Evolutionary conservation across 2,113 vertebrate species (phyloP).

Genomic region (Mastomys natalensis): DNA sequence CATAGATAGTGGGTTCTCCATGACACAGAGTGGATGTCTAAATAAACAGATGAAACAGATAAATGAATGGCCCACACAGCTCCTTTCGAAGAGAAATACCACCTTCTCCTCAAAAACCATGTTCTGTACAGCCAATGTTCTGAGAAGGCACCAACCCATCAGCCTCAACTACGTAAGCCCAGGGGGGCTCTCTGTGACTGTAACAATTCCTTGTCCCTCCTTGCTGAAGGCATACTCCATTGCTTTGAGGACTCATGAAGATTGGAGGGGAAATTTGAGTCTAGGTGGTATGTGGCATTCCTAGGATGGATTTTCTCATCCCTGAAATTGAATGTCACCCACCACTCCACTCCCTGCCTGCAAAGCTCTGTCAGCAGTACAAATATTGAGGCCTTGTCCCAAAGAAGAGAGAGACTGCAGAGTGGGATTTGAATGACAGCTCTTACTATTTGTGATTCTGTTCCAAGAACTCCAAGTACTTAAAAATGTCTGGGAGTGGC

Average conservation of each 20-base stretch:
- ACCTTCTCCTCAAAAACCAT: constrained; percentile 53
- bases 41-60: constrained; percentile 7
- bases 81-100: constrained; percentile 52
- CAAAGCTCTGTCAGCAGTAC: not conserved
- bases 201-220: not conserved
- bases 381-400: not conserved
- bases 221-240: constrained; percentile 41
- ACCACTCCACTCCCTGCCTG: not conserved
- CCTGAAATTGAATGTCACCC: constrained; percentile 30
- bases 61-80: constrained; percentile 17
- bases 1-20: not conserved
- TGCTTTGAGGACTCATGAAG: not conserved
- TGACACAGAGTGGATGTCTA: not conserved
- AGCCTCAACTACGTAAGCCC: constrained; percentile 49
- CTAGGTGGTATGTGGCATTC: not conserved
- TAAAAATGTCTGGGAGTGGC: not conserved
- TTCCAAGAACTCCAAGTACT: constrained; percentile 26
- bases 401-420: constrained; percentile 1
- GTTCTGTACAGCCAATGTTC: not conserved
- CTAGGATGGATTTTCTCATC: not conserved
- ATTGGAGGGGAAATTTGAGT: constrained; percentile 41
- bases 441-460: constrained; percentile 11
- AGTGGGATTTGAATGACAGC: not conserved
- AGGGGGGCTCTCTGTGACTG: not conserved
- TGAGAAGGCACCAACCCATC: constrained; percentile 4